phyloP scores from a whole-genome alignment of 2,888 invertebrate species.

The Acleris emargana region DNA sequence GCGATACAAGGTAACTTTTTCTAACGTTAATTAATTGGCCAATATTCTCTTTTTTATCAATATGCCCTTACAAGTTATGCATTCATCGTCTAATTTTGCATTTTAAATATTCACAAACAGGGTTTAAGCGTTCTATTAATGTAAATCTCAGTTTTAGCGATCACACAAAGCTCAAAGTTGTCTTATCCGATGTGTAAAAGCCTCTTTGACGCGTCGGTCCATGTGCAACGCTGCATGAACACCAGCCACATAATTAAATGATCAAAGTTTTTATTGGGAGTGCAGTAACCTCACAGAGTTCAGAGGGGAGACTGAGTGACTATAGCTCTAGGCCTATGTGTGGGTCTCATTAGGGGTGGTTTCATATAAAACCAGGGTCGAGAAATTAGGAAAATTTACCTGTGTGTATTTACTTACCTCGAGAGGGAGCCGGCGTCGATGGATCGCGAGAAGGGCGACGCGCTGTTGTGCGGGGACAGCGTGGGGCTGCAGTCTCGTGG shows the following conservation, averaged over 20 bases:
- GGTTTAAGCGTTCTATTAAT: background rate
- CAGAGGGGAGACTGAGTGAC: too few species aligned
- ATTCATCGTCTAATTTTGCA: too few species aligned
- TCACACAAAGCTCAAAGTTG: background rate
- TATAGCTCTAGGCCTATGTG: background rate
- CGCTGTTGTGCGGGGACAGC: constrained; percentile 90
- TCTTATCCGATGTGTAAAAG: background rate
- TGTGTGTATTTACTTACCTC: constrained; percentile 67
- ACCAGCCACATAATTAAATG: background rate
- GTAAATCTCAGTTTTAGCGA: too few species aligned
- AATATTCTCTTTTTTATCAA: too few species aligned
- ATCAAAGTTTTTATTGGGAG: background rate
- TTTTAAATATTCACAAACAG: too few species aligned
- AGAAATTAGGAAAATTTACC: background rate
- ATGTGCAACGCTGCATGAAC: background rate
- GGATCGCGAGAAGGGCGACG: constrained; percentile 89
- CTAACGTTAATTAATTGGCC: too few species aligned
- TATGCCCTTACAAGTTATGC: too few species aligned
- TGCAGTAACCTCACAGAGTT: too few species aligned
- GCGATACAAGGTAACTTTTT: too few species aligned
- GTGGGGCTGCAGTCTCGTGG: constrained; percentile 94
- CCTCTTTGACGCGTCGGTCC: background rate
- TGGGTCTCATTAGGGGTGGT: background rate
- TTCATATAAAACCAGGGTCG: background rate
- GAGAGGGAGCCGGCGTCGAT: constrained; percentile 87